These are phyloP conservation scores for Coregonus suidteri DNA, from an alignment of 2,797 vertebrate genomes.

Conservation along the genomic window DNA sequence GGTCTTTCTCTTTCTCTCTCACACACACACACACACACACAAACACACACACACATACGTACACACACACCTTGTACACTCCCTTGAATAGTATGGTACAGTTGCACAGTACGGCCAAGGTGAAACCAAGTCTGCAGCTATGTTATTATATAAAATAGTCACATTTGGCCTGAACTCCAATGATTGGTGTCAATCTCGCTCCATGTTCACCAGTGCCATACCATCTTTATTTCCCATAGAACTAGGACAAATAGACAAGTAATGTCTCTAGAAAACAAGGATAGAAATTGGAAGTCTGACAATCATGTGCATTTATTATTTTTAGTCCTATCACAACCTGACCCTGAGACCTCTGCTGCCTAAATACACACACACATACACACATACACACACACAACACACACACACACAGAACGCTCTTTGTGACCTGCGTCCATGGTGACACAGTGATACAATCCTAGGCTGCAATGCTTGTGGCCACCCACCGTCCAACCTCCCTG, in stretches of 20 bases:
- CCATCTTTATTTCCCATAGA: background rate
- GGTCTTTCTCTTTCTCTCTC: background rate
- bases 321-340: conserved; percentile 28
- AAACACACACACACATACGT: background rate
- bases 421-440: conserved; percentile 36
- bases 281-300: conserved; percentile 22
- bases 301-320: conserved; percentile 25
- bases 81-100: background rate
- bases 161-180: background rate
- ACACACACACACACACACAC: background rate
- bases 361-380: conserved; percentile 10
- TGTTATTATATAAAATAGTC: background rate
- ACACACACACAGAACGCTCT: background rate
- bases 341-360: conserved; percentile 14
- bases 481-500: conserved; percentile 17
- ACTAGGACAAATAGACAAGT: background rate
- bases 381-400: conserved; percentile 15
- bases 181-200: background rate
- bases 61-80: background rate
- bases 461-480: conserved; percentile 29
- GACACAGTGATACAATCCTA: conserved; percentile 40
- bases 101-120: background rate
- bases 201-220: background rate
- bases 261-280: background rate
- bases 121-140: background rate